Evolutionary conservation across 92 coral and sea anemone genomes (phyloP), one percentile per base, ranked within the genome.

Genomic region (Zoanthus sociatus): DNA sequence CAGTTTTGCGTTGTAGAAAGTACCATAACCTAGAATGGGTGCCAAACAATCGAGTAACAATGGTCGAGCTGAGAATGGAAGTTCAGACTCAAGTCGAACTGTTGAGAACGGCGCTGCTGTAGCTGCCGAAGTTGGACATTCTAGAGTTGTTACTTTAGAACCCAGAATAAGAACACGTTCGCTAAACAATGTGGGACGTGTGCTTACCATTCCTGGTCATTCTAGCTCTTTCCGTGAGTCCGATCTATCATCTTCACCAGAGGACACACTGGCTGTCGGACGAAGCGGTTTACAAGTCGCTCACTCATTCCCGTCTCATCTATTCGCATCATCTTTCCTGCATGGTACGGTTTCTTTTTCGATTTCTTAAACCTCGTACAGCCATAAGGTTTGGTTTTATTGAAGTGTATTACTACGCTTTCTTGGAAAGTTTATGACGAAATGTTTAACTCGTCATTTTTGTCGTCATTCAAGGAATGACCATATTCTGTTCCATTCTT

Each of bases 101-200:
- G 91, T 87, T 60, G 93, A 83, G 18, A 86, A 88, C 53, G 96
- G 95, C 77, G 88, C 91, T 51, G 89, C 94, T 7, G 88, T 91
- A 61, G 92, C 92, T 17, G 89, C 93, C 30, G 90, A 94, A 88
- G 94, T 91, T 3, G 98, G 94, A 66, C 88, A 88, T 73, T 87
- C 94, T 53, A 90, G 98, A 67, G 98, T 94, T 70, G 94, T 94
- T 60, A 85, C 98, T 70, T 83, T 94, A 61, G 98, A 94, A 60
- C 88, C 95, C 0, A 87, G 98, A 78, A 89, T 93, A 83, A 84
- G 98, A 76, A 89, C 98, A 78, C 98, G 98, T 74, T 94, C 98
- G 37, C 87, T 94, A 51, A 93, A 93, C 87, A 94, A 92, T 71
- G 96, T 94, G 71, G 98, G 95, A 37, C 98, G 90, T 71, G 90